A percentile compares a stretch with the other conserved stretches of the same genome.
phyloP scores from a whole-genome alignment of 2,888 invertebrate genomes.

The Trissonchulus latispiculum region DNA sequence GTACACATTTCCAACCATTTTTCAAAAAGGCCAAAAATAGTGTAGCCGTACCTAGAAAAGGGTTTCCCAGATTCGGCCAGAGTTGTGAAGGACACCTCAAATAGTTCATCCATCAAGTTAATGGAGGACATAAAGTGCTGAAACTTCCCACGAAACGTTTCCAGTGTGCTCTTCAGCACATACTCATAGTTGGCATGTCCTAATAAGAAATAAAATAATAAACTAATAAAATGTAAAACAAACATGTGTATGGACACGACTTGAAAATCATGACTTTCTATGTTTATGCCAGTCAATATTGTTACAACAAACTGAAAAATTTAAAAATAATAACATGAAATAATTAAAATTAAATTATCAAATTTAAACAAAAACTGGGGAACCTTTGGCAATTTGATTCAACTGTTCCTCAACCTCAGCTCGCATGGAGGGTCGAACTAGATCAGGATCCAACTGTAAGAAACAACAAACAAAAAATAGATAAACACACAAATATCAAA shows the following conservation, averaged over 20 bases:
- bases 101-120: conserved; percentile 87
- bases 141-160: conserved; percentile 88
- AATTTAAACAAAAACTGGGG: conserved; percentile 49
- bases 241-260: too few relatives aligned
- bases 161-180: conserved; percentile 77
- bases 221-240: too few relatives aligned
- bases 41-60: conserved; percentile 57
- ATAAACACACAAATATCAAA: too few relatives aligned
- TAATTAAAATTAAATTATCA: too few relatives aligned
- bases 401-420: conserved; percentile 91
- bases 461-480: conserved; percentile 47
- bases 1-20: too few relatives aligned
- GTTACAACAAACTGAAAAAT: too few relatives aligned
- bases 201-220: not conserved
- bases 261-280: too few relatives aligned
- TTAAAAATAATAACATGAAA: too few relatives aligned
- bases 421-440: conserved; percentile 93
- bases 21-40: too few relatives aligned
- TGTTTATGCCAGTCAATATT: too few relatives aligned
- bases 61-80: conserved; percentile 89
- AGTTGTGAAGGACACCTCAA: conserved; percentile 91
- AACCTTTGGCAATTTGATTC: conserved; percentile 79
- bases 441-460: conserved; percentile 71
- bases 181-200: not conserved
- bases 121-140: conserved; percentile 91